A percentile compares a stretch with the other conserved stretches of the same genome.
Evolutionary conservation across 1,140 invertebrate genomes (phyloP).

Genomic region (Bombus sylvicola): DNA sequence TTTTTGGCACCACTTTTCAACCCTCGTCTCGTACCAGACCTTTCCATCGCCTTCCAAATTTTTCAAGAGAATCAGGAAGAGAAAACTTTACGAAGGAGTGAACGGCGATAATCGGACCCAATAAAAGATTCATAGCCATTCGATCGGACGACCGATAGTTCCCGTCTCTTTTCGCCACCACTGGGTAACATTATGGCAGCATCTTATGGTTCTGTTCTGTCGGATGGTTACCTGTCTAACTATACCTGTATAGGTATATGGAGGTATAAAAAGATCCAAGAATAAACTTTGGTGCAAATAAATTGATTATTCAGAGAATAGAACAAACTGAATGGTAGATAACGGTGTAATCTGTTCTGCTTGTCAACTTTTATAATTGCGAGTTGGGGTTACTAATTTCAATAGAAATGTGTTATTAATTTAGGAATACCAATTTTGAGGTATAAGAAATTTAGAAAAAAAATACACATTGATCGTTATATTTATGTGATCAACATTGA

Average conservation of each 20-base stretch:
- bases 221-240: neutral
- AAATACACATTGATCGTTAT: no score
- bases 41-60: neutral
- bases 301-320: neutral
- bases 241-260: no score
- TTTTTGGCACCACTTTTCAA: neutral
- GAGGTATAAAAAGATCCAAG: neutral
- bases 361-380: no score
- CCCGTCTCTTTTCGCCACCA: conserved; percentile 33
- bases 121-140: conserved; percentile 37
- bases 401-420: no score
- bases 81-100: neutral
- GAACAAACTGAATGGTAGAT: no score
- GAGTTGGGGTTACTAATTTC: no score
- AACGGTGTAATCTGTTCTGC: no score
- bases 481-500: no score
- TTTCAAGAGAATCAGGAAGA: neutral
- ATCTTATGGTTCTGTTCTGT: conserved; percentile 24
- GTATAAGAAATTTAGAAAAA: no score
- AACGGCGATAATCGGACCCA: neutral
- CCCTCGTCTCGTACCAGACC: neutral
- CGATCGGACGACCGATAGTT: neutral
- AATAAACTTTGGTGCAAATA: neutral
- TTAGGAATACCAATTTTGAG: no score
- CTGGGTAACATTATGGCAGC: conserved; percentile 43